phyloP scores from a whole-genome alignment of 2,113 vertebrate genomes.

The Etheostoma cragini region DNA sequence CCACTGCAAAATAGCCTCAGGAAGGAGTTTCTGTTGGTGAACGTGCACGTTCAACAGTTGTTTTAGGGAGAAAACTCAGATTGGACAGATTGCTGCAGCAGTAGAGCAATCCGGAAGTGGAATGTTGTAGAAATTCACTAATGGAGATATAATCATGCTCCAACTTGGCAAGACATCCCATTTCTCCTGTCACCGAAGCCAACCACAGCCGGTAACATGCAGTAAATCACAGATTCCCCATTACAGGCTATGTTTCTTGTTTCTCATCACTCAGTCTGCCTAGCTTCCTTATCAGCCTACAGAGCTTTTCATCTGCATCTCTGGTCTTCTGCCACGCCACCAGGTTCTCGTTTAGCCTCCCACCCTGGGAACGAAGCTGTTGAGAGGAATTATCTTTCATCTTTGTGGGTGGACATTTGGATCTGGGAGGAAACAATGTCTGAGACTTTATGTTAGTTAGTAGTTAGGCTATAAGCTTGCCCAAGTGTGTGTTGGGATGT shows the following conservation, averaged over 20 bases:
- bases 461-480: conserved; percentile 5
- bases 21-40: too few species aligned
- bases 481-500: not conserved
- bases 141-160: not conserved
- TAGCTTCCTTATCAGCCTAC: conserved; percentile 77
- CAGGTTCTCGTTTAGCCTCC: conserved; percentile 71
- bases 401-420: conserved; percentile 65
- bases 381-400: conserved; percentile 71
- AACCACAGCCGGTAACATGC: conserved; percentile 24
- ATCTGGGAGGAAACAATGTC: conserved; percentile 48
- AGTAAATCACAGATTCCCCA: conserved; percentile 46
- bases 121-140: too few species aligned
- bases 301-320: conserved; percentile 76
- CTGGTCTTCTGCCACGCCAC: conserved; percentile 69
- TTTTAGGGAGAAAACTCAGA: too few species aligned
- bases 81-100: too few species aligned
- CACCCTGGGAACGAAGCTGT: conserved; percentile 60
- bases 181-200: conserved; percentile 23
- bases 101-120: too few species aligned
- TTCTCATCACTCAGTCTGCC: conserved; percentile 74
- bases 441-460: conserved; percentile 23
- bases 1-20: too few species aligned
- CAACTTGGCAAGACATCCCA: conserved; percentile 7
- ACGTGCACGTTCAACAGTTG: too few species aligned
- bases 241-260: conserved; percentile 62